These are phyloP conservation scores for Dipodomys ordii DNA, from an alignment of 2,113 vertebrate species.

Conservation along the genomic window DNA sequence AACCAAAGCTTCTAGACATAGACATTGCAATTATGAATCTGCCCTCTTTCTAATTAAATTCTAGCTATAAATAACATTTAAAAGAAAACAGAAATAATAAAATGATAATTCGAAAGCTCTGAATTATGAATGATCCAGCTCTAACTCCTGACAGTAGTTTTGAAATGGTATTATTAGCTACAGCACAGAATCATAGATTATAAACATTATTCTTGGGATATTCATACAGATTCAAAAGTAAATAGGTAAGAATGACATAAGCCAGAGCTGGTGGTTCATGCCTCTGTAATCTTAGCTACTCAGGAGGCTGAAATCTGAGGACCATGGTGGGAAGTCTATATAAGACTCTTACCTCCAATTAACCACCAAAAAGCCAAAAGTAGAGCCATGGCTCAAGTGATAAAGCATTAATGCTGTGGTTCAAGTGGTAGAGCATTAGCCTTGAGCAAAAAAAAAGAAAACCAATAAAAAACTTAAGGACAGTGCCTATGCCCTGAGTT, in stretches of 20 bases:
- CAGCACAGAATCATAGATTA: not conserved
- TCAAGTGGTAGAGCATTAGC: no score
- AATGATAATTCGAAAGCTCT: constrained; percentile 23
- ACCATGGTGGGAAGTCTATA: no score
- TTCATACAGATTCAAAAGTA: not conserved
- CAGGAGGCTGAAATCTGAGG: no score
- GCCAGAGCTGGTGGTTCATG: not conserved
- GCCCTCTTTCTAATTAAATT: constrained; percentile 64
- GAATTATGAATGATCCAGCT: not conserved
- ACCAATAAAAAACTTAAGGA: no score
- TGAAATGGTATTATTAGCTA: not conserved
- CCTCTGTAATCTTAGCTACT: no score
- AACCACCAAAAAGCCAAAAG: no score
- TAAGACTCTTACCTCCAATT: no score
- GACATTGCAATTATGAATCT: constrained; percentile 39
- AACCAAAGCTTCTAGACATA: not conserved
- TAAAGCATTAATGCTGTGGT: no score
- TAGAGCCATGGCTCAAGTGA: no score
- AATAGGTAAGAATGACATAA: constrained; percentile 32
- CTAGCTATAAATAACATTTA: constrained; percentile 40
- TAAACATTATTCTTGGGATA: constrained; percentile 10
- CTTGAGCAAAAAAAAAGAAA: no score
- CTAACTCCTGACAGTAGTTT: not conserved
- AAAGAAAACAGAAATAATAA: constrained; percentile 29
- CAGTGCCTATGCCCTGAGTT: no score